Percentiles rank a stretch among this genome's conserved stretches.
phyloP scores from a whole-genome alignment of 2,888 invertebrate genomes.

The Gastracanthus pulcherrimus region DNA sequence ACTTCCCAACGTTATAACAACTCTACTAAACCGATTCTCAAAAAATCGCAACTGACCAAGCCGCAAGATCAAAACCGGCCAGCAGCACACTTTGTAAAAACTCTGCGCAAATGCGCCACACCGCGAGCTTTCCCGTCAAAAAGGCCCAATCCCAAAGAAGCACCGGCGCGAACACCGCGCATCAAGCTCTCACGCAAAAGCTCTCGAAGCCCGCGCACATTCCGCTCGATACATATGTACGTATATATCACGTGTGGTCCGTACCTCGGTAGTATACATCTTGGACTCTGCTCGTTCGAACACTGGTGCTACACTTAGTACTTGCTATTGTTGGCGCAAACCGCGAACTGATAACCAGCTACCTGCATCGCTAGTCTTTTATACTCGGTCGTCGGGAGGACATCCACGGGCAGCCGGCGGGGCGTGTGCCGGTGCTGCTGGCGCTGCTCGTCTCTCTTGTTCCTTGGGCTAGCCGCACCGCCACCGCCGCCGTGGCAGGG shows the following conservation, averaged over 20 bases:
- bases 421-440: slow-evolving; percentile 49
- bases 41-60: no score
- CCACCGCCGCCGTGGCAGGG: slow-evolving; percentile 1
- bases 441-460: not conserved
- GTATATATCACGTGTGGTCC: not conserved
- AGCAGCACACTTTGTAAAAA: not conserved
- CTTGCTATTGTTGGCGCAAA: slow-evolving; percentile 42
- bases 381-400: slow-evolving; percentile 52
- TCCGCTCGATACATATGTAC: not conserved
- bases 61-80: no score
- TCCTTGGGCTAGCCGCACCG: slow-evolving; percentile 6
- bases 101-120: not conserved
- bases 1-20: no score
- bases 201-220: not conserved
- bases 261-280: slow-evolving; percentile 48
- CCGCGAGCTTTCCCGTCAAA: not conserved
- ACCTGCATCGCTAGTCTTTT: slow-evolving; percentile 60
- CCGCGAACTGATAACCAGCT: slow-evolving; percentile 63
- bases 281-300: slow-evolving; percentile 7
- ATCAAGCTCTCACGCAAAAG: no score
- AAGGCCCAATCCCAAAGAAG: no score
- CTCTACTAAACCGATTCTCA: no score
- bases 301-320: not conserved
- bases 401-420: not conserved
- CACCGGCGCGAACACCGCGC: no score